Evolutionary conservation across 2,113 vertebrate species (phyloP).

Genomic region (Nyctibius bracteatus): DNA sequence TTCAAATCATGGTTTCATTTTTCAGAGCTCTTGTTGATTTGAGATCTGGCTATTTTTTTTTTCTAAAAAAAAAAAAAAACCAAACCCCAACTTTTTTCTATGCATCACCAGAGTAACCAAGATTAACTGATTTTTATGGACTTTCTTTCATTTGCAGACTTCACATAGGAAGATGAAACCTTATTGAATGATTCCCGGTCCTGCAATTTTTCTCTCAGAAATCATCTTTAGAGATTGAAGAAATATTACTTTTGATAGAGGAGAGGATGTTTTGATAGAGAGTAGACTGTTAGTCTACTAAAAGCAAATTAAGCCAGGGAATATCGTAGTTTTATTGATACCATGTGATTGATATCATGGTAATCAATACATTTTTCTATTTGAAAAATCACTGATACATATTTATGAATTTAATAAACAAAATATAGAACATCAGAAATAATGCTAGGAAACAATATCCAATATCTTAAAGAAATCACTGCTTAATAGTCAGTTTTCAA

Average conservation of each 20-base stretch:
- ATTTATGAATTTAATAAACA: not conserved
- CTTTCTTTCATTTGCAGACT: not conserved
- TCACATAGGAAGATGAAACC: not conserved
- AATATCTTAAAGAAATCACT: not conserved
- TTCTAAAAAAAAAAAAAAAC: too few relatives aligned
- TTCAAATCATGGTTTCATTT: not conserved
- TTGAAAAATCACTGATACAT: not conserved
- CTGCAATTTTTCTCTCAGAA: not conserved
- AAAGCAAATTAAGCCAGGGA: not conserved
- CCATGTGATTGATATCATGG: not conserved
- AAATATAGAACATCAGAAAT: not conserved
- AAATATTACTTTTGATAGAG: not conserved
- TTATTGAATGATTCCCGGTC: not conserved
- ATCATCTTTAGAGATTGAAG: not conserved
- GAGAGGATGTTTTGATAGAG: too few relatives aligned
- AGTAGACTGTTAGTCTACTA: not conserved
- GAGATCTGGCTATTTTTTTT: not conserved
- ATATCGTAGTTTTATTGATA: not conserved
- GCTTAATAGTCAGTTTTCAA: not conserved
- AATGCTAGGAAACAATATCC: not conserved
- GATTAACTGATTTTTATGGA: not conserved
- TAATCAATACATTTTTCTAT: not conserved
- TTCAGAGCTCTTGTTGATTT: not conserved
- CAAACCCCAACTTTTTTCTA: not conserved
- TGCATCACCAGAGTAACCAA: not conserved